phyloP scores from a whole-genome alignment of 2,797 vertebrate genomes.

The Caiman crocodilus region DNA sequence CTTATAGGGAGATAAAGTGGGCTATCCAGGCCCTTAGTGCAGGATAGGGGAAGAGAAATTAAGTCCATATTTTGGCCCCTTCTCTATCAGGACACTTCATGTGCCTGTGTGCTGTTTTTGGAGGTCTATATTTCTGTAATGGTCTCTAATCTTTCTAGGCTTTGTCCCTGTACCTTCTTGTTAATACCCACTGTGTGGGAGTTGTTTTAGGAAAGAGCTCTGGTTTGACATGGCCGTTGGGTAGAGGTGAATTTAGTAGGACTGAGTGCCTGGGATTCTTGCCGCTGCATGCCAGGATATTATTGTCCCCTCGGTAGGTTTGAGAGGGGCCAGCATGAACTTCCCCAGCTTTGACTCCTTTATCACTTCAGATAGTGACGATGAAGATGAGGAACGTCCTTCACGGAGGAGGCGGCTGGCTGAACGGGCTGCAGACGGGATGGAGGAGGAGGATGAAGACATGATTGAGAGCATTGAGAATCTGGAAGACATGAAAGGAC shows the following conservation, averaged over 20 bases:
- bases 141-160: background rate
- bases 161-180: background rate
- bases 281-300: background rate
- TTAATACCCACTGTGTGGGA: background rate
- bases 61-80: background rate
- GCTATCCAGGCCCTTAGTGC: background rate
- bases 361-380: constrained; percentile 88
- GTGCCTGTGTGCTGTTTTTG: background rate
- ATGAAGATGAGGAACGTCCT: constrained; percentile 94
- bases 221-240: background rate
- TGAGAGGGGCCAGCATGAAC: background rate
- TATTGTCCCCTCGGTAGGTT: background rate
- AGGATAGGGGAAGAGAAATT: background rate
- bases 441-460: constrained; percentile 90
- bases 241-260: background rate
- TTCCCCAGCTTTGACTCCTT: background rate
- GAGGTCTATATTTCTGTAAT: background rate
- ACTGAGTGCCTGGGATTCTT: background rate
- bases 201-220: background rate
- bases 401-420: constrained; percentile 88
- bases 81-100: background rate
- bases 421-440: constrained; percentile 91
- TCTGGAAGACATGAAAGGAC: constrained; percentile 98
- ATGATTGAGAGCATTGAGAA: constrained; percentile 99
- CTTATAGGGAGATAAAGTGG: background rate